phyloP scores from a whole-genome alignment of 2,113 vertebrate species.

The Mungos mungo region DNA sequence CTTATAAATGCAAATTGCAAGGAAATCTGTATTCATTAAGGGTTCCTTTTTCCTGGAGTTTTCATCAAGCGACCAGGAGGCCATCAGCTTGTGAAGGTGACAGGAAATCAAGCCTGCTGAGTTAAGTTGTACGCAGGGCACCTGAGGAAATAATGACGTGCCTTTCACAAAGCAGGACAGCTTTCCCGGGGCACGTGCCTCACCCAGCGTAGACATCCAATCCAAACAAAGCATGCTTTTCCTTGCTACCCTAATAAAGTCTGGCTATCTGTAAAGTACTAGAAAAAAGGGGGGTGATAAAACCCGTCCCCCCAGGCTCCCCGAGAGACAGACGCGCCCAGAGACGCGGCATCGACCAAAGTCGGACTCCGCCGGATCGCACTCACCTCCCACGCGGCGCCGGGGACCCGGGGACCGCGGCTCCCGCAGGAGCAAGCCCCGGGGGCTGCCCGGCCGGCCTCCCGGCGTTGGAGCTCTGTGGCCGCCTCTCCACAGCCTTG shows the following conservation, averaged over 20 bases:
- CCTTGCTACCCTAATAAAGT: background rate
- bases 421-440: background rate
- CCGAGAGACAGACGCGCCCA: no score
- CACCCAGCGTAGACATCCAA: background rate
- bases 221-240: background rate
- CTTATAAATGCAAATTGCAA: background rate
- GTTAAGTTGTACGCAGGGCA: background rate
- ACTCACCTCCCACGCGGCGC: accelerated
- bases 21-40: constrained; percentile 30
- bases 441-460: accelerated
- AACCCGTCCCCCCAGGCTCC: background rate
- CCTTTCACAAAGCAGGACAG: background rate
- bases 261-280: background rate
- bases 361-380: accelerated
- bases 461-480: no score
- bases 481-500: no score
- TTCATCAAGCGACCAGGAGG: background rate
- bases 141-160: accelerated
- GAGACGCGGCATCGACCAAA: no score
- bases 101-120: constrained; percentile 44
- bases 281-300: background rate
- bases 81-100: constrained; percentile 33
- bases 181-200: accelerated
- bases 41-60: background rate
- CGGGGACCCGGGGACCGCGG: accelerated